Conservation (phyloP, 2,797 vertebrate species). For the Malurus splendens region DNA sequence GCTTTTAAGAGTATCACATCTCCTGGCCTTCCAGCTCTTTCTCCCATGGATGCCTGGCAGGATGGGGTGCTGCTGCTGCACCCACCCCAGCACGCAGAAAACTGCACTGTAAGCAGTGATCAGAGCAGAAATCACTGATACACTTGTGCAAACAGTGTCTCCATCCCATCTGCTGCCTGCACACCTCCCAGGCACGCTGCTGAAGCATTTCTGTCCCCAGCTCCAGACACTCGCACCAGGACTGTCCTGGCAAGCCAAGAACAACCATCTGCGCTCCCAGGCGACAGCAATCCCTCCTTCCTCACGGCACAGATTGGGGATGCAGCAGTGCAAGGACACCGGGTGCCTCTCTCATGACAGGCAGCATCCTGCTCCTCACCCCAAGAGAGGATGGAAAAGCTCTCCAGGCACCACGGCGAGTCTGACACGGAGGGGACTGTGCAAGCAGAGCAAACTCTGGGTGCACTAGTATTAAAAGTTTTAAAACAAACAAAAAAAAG, state of each 20-base stretch:
- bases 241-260: neutral
- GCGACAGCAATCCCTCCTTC: neutral
- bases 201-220: neutral
- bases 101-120: neutral
- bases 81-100: neutral
- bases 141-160: neutral
- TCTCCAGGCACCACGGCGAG: neutral
- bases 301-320: neutral
- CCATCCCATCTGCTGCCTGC: neutral
- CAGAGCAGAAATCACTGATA: neutral
- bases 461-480: neutral
- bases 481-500: neutral
- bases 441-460: neutral
- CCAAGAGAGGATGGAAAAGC: neutral
- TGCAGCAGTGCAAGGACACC: neutral
- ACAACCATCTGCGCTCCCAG: neutral
- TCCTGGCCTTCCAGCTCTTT: neutral
- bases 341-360: neutral
- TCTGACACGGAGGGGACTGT: neutral
- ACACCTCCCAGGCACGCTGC: neutral
- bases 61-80: neutral
- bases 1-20: neutral
- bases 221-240: neutral
- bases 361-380: rapidly evolving
- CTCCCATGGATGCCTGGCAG: neutral